Evolutionary conservation across 2,888 invertebrate genomes (phyloP).

Genomic region (Sicus ferrugineus): DNA sequence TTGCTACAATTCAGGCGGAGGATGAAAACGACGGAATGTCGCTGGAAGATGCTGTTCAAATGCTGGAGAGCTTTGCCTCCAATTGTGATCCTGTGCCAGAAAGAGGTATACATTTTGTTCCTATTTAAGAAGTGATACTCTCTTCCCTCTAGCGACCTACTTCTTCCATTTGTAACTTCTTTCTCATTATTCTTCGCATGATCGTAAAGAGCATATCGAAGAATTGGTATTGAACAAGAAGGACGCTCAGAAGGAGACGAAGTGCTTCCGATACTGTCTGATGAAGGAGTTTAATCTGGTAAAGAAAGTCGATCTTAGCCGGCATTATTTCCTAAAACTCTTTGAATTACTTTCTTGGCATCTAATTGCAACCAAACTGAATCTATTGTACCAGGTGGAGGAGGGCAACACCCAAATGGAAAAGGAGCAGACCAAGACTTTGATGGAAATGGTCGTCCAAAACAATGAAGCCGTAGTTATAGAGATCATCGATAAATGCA

Average conservation of each 20-base stretch:
- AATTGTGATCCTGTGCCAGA: conserved; percentile 46
- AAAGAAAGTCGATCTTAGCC: conserved; percentile 27
- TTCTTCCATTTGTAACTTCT: not conserved
- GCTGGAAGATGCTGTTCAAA: conserved; percentile 46
- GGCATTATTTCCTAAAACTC: conserved; percentile 14
- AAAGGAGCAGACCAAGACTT: not conserved
- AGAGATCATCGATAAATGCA: conserved; percentile 18
- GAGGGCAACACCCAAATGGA: conserved; percentile 3
- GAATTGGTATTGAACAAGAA: conserved; percentile 50
- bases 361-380: not conserved
- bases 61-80: conserved; percentile 46
- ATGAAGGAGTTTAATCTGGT: conserved; percentile 56
- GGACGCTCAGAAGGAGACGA: conserved; percentile 49
- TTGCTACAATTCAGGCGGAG: conserved; percentile 35
- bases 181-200: not conserved
- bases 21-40: conserved; percentile 43
- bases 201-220: conserved; percentile 50
- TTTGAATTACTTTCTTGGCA: conserved; percentile 19
- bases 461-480: not conserved
- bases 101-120: conserved; percentile 45
- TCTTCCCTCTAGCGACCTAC: too few species aligned
- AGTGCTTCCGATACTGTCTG: conserved; percentile 59
- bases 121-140: too few species aligned
- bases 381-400: conserved; percentile 19
- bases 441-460: conserved; percentile 8